These are phyloP conservation scores for Trichonephila clavipes DNA, from an alignment of 1,140 invertebrate genomes.

Conservation along the genomic window DNA sequence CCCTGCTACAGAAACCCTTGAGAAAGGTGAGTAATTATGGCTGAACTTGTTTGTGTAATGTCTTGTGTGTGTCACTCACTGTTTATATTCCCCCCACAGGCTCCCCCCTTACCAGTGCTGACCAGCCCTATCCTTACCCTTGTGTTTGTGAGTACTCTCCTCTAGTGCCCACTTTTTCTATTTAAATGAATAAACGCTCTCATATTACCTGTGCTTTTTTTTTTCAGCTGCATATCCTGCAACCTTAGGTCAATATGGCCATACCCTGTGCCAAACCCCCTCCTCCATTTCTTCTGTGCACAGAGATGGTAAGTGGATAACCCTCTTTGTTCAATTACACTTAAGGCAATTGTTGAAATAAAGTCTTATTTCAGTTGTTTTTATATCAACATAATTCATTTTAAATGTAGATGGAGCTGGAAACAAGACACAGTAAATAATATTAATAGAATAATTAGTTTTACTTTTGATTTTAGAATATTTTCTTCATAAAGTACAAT, in stretches of 20 bases:
- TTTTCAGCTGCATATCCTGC: slow-evolving; percentile 94
- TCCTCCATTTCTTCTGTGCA: slow-evolving; percentile 90
- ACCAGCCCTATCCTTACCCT: slow-evolving; percentile 63
- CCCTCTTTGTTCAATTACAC: too few relatives aligned
- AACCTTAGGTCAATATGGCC: slow-evolving; percentile 94
- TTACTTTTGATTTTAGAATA: too few relatives aligned
- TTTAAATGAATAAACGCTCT: not conserved
- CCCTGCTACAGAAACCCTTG: slow-evolving; percentile 64
- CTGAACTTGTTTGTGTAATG: not conserved
- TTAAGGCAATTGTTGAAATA: too few relatives aligned
- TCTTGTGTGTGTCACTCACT: not conserved
- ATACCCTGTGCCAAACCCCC: slow-evolving; percentile 93
- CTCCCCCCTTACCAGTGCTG: slow-evolving; percentile 38
- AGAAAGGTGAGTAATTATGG: slow-evolving; percentile 61
- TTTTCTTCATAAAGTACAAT: too few relatives aligned
- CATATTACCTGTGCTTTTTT: not conserved
- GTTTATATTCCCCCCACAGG: not conserved
- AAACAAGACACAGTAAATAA: too few relatives aligned
- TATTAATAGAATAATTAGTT: too few relatives aligned
- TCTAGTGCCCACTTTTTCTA: not conserved
- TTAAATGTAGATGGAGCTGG: too few relatives aligned
- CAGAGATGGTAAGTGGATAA: slow-evolving; percentile 91
- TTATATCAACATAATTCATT: too few relatives aligned
- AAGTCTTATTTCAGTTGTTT: too few relatives aligned
- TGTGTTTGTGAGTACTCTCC: slow-evolving; percentile 61